Percentiles rank a stretch among this genome's conserved stretches.
phyloP scores from a whole-genome alignment of 1,140 invertebrate species.

The Drosophila prosaltans region DNA sequence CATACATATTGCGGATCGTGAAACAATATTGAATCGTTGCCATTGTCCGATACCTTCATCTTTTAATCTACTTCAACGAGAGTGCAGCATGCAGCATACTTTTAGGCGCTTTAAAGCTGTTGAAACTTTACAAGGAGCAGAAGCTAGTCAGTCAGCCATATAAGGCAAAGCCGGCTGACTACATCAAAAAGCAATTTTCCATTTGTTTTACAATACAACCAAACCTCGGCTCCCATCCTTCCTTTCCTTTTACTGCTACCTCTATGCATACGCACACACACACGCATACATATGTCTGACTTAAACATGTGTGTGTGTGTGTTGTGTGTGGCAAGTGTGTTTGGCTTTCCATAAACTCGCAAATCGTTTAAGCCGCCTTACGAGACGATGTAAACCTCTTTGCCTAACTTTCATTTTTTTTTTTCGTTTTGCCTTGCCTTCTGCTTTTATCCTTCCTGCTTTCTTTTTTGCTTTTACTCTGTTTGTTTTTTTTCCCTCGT shows the following conservation, averaged over 20 bases:
- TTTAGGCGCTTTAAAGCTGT: constrained; percentile 50
- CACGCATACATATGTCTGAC: constrained; percentile 23
- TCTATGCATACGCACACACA: background rate
- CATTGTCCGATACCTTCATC: constrained; percentile 26
- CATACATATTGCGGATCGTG: constrained; percentile 53
- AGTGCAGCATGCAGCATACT: constrained; percentile 33
- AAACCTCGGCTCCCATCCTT: background rate
- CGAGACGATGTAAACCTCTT: constrained; percentile 80
- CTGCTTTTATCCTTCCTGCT: constrained; percentile 28
- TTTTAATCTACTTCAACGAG: constrained; percentile 39
- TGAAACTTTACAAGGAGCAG: constrained; percentile 11
- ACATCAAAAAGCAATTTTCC: constrained; percentile 82
- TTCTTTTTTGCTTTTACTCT: background rate
- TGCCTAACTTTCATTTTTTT: constrained; percentile 54
- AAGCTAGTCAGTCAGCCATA: constrained; percentile 28
- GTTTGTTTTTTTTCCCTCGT: background rate
- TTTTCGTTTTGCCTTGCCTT: constrained; percentile 12
- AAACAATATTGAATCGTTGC: constrained; percentile 72
- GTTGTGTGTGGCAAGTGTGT: constrained; percentile 68
- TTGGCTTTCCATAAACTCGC: constrained; percentile 79
- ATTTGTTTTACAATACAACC: constrained; percentile 73
- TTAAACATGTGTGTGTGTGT: constrained; percentile 31
- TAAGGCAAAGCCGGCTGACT: constrained; percentile 63
- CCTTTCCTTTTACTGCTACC: constrained; percentile 1
- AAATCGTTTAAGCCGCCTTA: constrained; percentile 81